phyloP scores from a whole-genome alignment of 2,797 vertebrate species.

The Champsocephalus gunnari region DNA sequence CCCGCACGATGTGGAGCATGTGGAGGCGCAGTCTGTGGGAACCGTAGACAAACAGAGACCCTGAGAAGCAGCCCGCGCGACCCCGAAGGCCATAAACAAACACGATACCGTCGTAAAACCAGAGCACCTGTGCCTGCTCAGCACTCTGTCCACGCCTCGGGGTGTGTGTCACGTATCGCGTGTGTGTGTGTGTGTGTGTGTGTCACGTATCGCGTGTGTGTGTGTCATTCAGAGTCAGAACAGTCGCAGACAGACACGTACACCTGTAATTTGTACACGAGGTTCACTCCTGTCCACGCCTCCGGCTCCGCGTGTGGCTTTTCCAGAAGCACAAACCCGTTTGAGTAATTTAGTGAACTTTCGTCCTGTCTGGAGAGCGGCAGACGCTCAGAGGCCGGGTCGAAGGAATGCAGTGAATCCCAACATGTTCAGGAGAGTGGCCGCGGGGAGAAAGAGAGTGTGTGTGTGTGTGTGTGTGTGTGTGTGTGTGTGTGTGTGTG shows the following conservation, averaged over 20 bases:
- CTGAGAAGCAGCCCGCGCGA: constrained; percentile 73
- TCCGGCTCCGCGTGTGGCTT: constrained; percentile 74
- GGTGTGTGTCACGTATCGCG: not conserved
- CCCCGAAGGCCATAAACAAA: constrained; percentile 75
- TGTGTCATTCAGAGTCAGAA: constrained; percentile 13
- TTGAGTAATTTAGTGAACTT: constrained; percentile 78
- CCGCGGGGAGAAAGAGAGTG: no score
- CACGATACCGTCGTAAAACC: constrained; percentile 72
- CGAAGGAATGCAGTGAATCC: constrained; percentile 65
- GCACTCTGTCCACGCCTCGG: constrained; percentile 40
- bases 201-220: constrained; percentile 7
- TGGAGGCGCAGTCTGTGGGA: constrained; percentile 80
- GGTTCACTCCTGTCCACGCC: constrained; percentile 75
- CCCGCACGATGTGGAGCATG: constrained; percentile 83
- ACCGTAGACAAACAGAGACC: constrained; percentile 75
- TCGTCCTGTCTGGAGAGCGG: constrained; percentile 27
- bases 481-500: not conserved
- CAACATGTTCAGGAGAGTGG: constrained; percentile 43
- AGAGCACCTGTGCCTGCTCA: constrained; percentile 74
- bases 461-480: no score
- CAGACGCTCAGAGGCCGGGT: constrained; percentile 29
- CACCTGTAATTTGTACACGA: constrained; percentile 80
- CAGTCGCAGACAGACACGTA: constrained; percentile 64
- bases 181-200: constrained; percentile 19
- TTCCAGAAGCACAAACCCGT: constrained; percentile 65